A percentile compares a stretch with the other conserved stretches of the same genome.
Evolutionary conservation across 2,797 vertebrate genomes (phyloP).

Genomic region (Moxostoma hubbsi): DNA sequence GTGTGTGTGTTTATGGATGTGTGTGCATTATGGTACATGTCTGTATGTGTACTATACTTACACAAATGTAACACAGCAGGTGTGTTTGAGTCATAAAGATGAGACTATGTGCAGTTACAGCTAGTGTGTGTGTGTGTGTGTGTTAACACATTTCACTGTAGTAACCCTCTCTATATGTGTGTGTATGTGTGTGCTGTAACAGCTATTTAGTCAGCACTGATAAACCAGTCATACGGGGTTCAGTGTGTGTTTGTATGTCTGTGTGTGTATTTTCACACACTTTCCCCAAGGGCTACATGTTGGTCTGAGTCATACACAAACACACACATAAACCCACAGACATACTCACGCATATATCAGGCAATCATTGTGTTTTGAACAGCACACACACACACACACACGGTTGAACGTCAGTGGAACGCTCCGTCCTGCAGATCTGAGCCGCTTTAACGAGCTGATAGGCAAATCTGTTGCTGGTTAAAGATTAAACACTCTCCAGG

Average conservation of each 20-base stretch:
- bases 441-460: slow-evolving; percentile 82
- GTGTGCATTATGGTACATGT: too few species aligned
- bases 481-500: slow-evolving; percentile 78
- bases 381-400: neutral
- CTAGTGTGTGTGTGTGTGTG: slow-evolving; percentile 11
- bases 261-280: slow-evolving; percentile 26
- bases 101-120: slow-evolving; percentile 9
- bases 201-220: slow-evolving; percentile 36
- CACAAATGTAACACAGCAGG: neutral
- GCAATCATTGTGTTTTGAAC: too few species aligned
- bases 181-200: slow-evolving; percentile 37
- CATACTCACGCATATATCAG: slow-evolving; percentile 33
- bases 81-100: slow-evolving; percentile 1
- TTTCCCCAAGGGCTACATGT: slow-evolving; percentile 38
- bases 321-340: neutral
- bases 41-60: too few species aligned
- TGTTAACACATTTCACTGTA: neutral
- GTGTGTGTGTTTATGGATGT: too few species aligned
- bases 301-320: neutral
- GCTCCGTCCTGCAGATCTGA: slow-evolving; percentile 59
- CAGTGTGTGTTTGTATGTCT: slow-evolving; percentile 19
- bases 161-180: slow-evolving; percentile 5
- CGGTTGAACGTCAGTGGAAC: slow-evolving; percentile 72
- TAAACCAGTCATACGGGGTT: slow-evolving; percentile 49
- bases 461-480: slow-evolving; percentile 83